Evolutionary conservation across 2,888 invertebrate species (phyloP).

Genomic region (Sinelater perroti): DNA sequence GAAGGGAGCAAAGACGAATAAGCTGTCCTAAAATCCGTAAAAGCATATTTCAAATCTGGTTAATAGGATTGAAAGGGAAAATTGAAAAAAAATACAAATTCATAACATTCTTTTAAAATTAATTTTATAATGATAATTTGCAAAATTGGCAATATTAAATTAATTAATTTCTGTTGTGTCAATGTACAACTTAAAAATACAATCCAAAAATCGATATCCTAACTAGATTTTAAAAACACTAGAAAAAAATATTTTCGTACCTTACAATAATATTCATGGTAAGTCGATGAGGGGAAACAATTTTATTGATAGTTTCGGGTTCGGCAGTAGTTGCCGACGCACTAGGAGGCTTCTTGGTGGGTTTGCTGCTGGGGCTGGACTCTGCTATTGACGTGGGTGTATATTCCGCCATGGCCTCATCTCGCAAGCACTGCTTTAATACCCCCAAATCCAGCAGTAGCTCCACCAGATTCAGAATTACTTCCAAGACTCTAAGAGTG

Average conservation of each 20-base stretch:
- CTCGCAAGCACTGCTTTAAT: constrained; percentile 67
- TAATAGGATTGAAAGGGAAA: too few relatives aligned
- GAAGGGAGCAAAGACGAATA: too few relatives aligned
- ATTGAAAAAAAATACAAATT: too few relatives aligned
- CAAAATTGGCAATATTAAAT: constrained; percentile 2
- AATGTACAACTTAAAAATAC: too few relatives aligned
- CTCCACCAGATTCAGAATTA: constrained; percentile 91
- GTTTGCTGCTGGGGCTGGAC: constrained; percentile 45
- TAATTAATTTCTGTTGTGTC: too few relatives aligned
- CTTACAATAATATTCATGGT: constrained; percentile 76
- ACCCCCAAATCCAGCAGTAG: constrained; percentile 91
- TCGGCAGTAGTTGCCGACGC: constrained; percentile 49
- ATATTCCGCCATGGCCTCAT: constrained; percentile 60
- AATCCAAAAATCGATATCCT: too few relatives aligned
- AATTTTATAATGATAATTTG: too few relatives aligned
- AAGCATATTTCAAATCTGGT: too few relatives aligned
- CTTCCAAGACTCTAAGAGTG: constrained; percentile 90
- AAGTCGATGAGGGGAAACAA: constrained; percentile 72
- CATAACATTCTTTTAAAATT: too few relatives aligned
- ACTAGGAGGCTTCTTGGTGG: constrained; percentile 45
- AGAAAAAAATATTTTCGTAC: constrained; percentile 59
- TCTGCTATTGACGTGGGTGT: constrained; percentile 36
- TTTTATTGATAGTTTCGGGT: constrained; percentile 62
- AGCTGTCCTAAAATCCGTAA: too few relatives aligned
- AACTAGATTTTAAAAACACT: too few relatives aligned